Base-by-base conservation (phyloP, 1,140 invertebrate species). In the Zaprionus nigranus region DNA sequence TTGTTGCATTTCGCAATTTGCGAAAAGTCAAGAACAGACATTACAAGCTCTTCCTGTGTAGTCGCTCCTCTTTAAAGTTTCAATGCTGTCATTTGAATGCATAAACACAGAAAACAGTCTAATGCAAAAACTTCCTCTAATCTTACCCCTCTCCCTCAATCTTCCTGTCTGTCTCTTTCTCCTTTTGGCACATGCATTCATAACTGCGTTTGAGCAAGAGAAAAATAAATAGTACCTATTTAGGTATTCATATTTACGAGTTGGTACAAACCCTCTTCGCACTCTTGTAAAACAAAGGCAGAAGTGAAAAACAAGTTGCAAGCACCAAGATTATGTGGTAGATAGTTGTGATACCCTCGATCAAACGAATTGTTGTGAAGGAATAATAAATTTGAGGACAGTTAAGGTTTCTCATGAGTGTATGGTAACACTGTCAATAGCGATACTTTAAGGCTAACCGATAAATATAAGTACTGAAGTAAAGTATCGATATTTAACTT, bases 1-100 rank as follows among this genome's bases (percentile, higher is more conserved):
- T 60, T 28, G 43, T 40, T 76, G 69, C 69, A 72, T 73, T 72
- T 66, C 54, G n/a, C 58, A 73, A 77, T 72, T 77, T 54, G 9
- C 38, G 13, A 62, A 60, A 51, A 53, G 61, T 77, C 74, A 66
- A 11, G 38, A 56, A 6, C 74, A 76, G 74, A 56, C 24, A 70
- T 20, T 63, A 28, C 20, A 28, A 28, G 13, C 11, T 49, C 38
- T 24, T 65, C 3, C 53, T 38, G n/a, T 54, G 6, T n/a, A 24
- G 40, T 43, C 6, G 15, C 12, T 54, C 5, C 22, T 56, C 13
- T 56, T 56, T 56, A 17, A 11, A 56, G 15, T 56, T 56, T 56
- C 13, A 56, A 56, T 56, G 53, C 53, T 56, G 53, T 56, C 53
- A 56, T 22, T 56, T 65, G 20, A 56, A 22, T 65, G 51, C 51